phyloP scores from a whole-genome alignment of 2,888 invertebrate genomes.

The Monochamus alternatus region DNA sequence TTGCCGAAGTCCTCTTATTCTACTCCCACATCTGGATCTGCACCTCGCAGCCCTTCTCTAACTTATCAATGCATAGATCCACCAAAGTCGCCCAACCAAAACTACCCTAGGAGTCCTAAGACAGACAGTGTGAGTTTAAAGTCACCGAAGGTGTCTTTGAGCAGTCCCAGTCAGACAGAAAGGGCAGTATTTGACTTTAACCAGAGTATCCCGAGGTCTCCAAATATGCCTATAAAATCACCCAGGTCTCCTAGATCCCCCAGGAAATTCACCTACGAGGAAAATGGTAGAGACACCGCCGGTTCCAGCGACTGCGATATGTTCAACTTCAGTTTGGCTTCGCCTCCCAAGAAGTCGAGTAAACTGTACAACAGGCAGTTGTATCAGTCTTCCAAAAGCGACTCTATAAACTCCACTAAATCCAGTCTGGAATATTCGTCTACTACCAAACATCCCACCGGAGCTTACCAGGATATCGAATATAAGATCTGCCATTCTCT shows the following conservation, averaged over 20 bases:
- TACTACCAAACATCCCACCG: conserved; percentile 67
- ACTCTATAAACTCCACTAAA: conserved; percentile 65
- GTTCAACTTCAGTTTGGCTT: conserved; percentile 65
- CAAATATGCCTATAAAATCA: conserved; percentile 62
- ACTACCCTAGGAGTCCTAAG: conserved; percentile 55
- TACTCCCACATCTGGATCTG: conserved; percentile 61
- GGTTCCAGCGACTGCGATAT: conserved; percentile 62
- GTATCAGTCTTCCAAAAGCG: conserved; percentile 66
- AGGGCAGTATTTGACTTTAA: conserved; percentile 56
- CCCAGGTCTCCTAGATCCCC: conserved; percentile 65
- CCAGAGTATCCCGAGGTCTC: conserved; percentile 49
- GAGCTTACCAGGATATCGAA: conserved; percentile 68
- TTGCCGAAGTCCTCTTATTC: conserved; percentile 66
- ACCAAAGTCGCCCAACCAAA: conserved; percentile 57
- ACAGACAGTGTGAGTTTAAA: conserved; percentile 47
- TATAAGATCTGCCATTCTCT: conserved; percentile 68
- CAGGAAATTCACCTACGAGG: conserved; percentile 58
- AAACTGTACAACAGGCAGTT: conserved; percentile 61
- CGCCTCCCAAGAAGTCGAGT: conserved; percentile 63
- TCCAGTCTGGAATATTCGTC: conserved; percentile 67
- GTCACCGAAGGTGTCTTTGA: conserved; percentile 63
- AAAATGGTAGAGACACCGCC: conserved; percentile 43
- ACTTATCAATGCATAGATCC: conserved; percentile 57
- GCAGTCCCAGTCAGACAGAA: conserved; percentile 62
- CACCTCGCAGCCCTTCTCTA: conserved; percentile 63